Conservation (phyloP, 2,113 vertebrate species). For the Brachionichthys hirsutus region DNA sequence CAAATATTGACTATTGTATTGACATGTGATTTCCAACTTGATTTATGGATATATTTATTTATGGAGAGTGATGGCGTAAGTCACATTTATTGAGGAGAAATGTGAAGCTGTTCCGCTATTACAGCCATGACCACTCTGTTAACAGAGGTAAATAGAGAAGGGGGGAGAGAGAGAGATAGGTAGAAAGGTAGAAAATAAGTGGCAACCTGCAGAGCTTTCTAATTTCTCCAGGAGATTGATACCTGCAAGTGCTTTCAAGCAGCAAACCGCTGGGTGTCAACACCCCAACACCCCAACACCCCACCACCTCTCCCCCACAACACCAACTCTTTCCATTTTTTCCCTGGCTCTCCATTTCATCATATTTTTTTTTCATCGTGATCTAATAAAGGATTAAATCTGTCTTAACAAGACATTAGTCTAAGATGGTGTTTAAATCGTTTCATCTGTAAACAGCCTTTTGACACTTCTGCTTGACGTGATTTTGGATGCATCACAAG, state of each 20-base stretch:
- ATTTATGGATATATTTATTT: constrained; percentile 7
- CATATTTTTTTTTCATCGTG: background rate
- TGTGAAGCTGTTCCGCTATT: constrained; percentile 37
- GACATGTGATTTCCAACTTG: constrained; percentile 2
- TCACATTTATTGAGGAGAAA: constrained; percentile 30
- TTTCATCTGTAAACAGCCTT: constrained; percentile 35
- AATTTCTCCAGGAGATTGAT: constrained; percentile 73
- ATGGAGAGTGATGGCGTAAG: constrained; percentile 18
- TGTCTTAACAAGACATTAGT: constrained; percentile 18
- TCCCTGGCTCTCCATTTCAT: background rate
- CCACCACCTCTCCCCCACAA: constrained; percentile 1
- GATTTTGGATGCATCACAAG: constrained; percentile 14
- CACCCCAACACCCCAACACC: constrained; percentile 31
- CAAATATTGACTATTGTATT: too few relatives aligned
- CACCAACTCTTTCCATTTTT: background rate
- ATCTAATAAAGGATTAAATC: constrained; percentile 11
- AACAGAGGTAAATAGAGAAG: constrained; percentile 12
- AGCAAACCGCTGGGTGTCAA: constrained; percentile 56
- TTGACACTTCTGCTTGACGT: constrained; percentile 7
- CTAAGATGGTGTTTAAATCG: constrained; percentile 19
- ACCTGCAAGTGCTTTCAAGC: constrained; percentile 77
- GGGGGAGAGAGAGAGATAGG: background rate
- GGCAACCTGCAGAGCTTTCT: constrained; percentile 69
- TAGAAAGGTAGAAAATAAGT: constrained; percentile 63
- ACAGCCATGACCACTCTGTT: constrained; percentile 53